Conservation (phyloP, 1,140 invertebrate species). For the Drosophila dunni region DNA sequence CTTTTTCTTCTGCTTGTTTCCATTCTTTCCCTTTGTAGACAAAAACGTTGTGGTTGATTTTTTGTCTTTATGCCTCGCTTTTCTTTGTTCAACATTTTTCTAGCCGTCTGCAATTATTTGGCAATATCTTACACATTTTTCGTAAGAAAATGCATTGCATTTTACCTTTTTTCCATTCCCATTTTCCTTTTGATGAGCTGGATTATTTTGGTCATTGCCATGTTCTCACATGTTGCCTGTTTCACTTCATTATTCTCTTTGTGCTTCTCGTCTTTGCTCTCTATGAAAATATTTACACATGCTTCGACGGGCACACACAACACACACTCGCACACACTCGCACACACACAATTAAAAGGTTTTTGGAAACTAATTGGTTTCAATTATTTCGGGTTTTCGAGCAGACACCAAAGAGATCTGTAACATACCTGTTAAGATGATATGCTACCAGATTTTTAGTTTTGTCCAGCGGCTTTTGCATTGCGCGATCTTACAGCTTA, state of each 20-base stretch:
- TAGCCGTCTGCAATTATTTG: constrained; percentile 70
- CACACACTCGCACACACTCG: constrained; percentile 18
- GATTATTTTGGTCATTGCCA: constrained; percentile 83
- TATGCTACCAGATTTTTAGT: constrained; percentile 30
- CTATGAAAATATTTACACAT: constrained; percentile 81
- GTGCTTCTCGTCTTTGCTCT: constrained; percentile 41
- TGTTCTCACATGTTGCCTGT: constrained; percentile 66
- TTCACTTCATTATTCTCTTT: constrained; percentile 41
- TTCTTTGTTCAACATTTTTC: constrained; percentile 34
- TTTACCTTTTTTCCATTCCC: constrained; percentile 6
- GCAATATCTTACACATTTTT: constrained; percentile 68
- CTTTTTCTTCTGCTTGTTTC: constrained; percentile 26
- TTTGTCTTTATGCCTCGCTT: constrained; percentile 58
- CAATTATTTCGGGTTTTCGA: constrained; percentile 74
- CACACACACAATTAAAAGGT: constrained; percentile 78
- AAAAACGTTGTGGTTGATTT: constrained; percentile 78
- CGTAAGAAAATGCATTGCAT: constrained; percentile 50
- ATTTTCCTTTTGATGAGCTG: constrained; percentile 16
- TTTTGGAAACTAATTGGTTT: constrained; percentile 83
- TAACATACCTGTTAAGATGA: constrained; percentile 40
- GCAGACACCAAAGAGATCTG: constrained; percentile 57
- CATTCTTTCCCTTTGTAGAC: constrained; percentile 36
- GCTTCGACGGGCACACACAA: constrained; percentile 48
- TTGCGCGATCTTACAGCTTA: constrained; percentile 75
- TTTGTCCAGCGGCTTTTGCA: constrained; percentile 43